A percentile compares a stretch with the other conserved stretches of the same genome.
phyloP scores from a whole-genome alignment of 1,140 invertebrate genomes.

The Macrotrachela quadricornifera region DNA sequence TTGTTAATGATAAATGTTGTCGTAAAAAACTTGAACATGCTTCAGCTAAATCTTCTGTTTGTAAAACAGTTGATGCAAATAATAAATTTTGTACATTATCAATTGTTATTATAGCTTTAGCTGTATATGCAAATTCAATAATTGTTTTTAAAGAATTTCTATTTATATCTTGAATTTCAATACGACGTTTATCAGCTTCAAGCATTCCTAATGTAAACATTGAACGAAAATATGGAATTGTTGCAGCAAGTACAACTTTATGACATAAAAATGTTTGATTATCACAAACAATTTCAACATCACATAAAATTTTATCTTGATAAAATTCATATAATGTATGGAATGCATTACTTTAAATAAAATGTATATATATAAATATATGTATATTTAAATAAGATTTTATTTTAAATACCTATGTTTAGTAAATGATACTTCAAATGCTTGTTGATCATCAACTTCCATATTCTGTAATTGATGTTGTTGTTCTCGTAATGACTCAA shows the following conservation, averaged over 20 bases:
- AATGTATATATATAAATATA: no score
- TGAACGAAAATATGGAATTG: conserved; percentile 18
- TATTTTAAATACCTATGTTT: no score
- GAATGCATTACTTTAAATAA: no score
- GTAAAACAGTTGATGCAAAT: conserved; percentile 25
- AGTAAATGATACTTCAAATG: no score
- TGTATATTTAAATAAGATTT: no score
- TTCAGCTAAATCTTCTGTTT: conserved; percentile 22
- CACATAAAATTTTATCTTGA: no score
- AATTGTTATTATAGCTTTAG: conserved; percentile 18
- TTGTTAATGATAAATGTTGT: conserved; percentile 22
- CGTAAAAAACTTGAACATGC: conserved; percentile 28
- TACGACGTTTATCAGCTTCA: conserved; percentile 16
- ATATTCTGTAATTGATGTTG: no score
- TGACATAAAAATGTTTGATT: background rate
- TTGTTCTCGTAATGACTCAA: no score
- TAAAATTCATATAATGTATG: no score
- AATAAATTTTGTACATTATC: conserved; percentile 25
- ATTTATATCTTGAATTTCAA: conserved; percentile 25
- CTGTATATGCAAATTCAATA: conserved; percentile 25
- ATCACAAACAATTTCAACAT: no score
- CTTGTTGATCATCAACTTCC: no score
- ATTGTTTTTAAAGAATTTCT: conserved; percentile 21
- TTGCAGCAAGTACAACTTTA: conserved; percentile 2
- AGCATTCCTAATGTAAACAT: conserved; percentile 27